These are phyloP conservation scores for Cyphomyrmex costatus DNA, from an alignment of 1,140 invertebrate species.

Conservation along the genomic window DNA sequence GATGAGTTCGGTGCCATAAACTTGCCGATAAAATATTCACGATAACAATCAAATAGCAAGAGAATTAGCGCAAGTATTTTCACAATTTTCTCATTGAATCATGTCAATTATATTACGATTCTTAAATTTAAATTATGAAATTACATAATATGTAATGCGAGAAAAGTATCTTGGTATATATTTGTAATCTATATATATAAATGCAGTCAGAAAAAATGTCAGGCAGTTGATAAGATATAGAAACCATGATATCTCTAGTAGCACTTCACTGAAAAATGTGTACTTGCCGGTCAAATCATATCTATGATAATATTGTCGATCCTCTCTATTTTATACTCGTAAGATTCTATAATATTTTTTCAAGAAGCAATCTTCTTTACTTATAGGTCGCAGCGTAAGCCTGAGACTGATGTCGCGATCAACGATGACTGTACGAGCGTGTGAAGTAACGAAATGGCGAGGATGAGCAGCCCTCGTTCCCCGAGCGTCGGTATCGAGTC, in stretches of 20 bases:
- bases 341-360: slow-evolving; percentile 7
- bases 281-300: background rate
- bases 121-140: slow-evolving; percentile 11
- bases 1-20: slow-evolving; percentile 4
- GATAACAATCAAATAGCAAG: background rate
- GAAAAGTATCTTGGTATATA: no score
- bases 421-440: slow-evolving; percentile 64
- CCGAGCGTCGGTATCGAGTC: slow-evolving; percentile 58
- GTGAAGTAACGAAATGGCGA: slow-evolving; percentile 71
- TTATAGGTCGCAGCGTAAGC: slow-evolving; percentile 59
- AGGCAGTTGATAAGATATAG: slow-evolving; percentile 24
- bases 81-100: background rate
- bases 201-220: background rate
- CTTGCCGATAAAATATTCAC: slow-evolving; percentile 21
- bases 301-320: slow-evolving; percentile 28
- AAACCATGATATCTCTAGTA: background rate
- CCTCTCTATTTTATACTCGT: background rate
- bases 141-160: background rate
- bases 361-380: background rate
- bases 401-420: slow-evolving; percentile 61
- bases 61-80: background rate
- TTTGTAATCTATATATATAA: background rate
- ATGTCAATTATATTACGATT: background rate
- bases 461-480: slow-evolving; percentile 44
- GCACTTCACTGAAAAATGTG: slow-evolving; percentile 34